phyloP scores from a whole-genome alignment of 2,113 vertebrate genomes.

The Gasterosteus aculeatus region DNA sequence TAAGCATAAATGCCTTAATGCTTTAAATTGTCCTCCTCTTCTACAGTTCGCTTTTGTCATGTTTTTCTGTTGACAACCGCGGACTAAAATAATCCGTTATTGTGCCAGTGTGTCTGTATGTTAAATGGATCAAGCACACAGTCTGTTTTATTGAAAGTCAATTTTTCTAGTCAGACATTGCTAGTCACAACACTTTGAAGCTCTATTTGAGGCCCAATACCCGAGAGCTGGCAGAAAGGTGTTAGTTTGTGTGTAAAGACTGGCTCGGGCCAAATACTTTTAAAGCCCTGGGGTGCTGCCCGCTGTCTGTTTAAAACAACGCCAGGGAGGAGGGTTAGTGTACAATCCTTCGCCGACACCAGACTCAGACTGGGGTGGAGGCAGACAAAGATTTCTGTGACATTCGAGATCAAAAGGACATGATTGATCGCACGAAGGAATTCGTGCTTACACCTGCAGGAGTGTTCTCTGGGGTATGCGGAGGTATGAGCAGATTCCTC shows the following conservation, averaged over 20 bases:
- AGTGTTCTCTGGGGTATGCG: conserved; percentile 17
- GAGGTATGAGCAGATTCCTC: conserved; percentile 51
- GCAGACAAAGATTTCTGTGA: conserved; percentile 35
- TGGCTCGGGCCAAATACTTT: conserved; percentile 56
- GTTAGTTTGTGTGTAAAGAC: conserved; percentile 42
- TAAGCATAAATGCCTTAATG: conserved; percentile 6
- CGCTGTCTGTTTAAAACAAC: conserved; percentile 55
- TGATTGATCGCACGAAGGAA: conserved; percentile 12
- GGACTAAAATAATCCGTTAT: conserved; percentile 10
- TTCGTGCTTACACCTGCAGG: conserved; percentile 58
- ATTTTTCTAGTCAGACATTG: conserved; percentile 2
- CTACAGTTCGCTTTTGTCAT: conserved; percentile 6
- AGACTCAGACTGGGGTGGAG: conserved; percentile 45
- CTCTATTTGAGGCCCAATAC: conserved; percentile 47
- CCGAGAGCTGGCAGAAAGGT: conserved; percentile 12
- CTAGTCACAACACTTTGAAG: conserved; percentile 15
- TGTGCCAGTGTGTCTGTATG: background rate
- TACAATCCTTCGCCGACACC: conserved; percentile 9
- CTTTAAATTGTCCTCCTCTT: conserved; percentile 12
- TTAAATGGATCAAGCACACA: background rate
- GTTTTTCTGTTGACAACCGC: conserved; percentile 2
- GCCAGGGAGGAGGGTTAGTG: conserved; percentile 35
- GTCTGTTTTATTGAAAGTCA: background rate
- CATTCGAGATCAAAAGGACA: conserved; percentile 16
- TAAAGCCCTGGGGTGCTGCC: conserved; percentile 59